Percentiles rank a stretch among this genome's conserved stretches.
phyloP scores from a whole-genome alignment of 23 tunicate genomes.

The Trididemnum miniatum region DNA sequence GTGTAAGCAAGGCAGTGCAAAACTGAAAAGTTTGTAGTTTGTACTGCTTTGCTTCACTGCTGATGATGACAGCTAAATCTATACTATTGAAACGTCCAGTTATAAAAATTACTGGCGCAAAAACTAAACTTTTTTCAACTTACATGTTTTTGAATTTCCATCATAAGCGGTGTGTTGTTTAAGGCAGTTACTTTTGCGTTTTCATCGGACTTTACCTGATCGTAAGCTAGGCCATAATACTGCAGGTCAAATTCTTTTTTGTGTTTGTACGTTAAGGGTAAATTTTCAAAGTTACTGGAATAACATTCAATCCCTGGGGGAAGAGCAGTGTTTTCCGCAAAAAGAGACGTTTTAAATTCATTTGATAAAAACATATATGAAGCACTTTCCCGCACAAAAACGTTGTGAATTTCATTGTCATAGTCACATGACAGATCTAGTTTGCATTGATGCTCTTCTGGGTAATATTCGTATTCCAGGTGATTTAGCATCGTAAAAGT shows the following conservation, averaged over 20 bases:
- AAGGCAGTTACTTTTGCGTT: conserved; percentile 26
- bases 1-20: too few relatives aligned
- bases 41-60: too few relatives aligned
- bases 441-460: conserved; percentile 54
- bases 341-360: conserved; percentile 37
- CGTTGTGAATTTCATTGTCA: conserved; percentile 27
- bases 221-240: conserved; percentile 45
- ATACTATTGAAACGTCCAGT: too few relatives aligned
- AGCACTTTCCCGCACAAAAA: conserved; percentile 22
- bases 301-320: conserved; percentile 85
- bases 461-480: conserved; percentile 65
- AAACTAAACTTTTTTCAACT: too few relatives aligned
- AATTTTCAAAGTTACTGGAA: conserved; percentile 79
- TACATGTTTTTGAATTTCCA: conserved; percentile 84
- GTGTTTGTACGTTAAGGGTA: conserved; percentile 62
- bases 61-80: too few relatives aligned
- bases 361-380: conserved; percentile 42
- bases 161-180: conserved; percentile 72
- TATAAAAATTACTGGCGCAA: too few relatives aligned
- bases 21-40: too few relatives aligned
- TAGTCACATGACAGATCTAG: conserved; percentile 14
- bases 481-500: conserved; percentile 64
- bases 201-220: conserved; percentile 23
- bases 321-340: conserved; percentile 60
- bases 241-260: conserved; percentile 57